Conservation (phyloP, 2,797 vertebrate species). For the Sebastes goodei region DNA sequence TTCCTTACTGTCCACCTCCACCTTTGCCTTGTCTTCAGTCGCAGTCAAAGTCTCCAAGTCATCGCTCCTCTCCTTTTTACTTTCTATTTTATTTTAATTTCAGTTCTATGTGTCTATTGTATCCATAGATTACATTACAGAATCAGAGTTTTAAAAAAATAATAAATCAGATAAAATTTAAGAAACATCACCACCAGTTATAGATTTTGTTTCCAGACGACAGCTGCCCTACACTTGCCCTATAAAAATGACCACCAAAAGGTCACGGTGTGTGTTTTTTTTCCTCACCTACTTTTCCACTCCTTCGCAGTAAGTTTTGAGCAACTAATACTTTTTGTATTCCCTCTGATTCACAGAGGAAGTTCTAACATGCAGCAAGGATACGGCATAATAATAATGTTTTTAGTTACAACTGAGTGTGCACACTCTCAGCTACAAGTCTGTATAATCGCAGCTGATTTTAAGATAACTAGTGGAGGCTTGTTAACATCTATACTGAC, state of each 20-base stretch:
- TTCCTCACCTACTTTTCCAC: background rate
- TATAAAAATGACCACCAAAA: background rate
- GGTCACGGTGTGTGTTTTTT: no score
- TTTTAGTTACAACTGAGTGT: background rate
- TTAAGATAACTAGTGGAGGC: background rate
- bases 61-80: background rate
- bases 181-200: background rate
- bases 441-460: background rate
- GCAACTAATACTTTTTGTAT: background rate
- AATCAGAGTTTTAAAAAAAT: background rate
- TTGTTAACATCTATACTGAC: background rate
- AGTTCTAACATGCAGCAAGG: background rate
- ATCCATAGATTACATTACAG: background rate
- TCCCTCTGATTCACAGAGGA: background rate
- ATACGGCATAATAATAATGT: background rate
- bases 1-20: background rate
- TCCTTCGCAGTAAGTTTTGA: background rate
- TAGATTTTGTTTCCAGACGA: background rate
- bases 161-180: background rate
- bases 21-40: background rate
- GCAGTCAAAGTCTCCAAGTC: background rate
- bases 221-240: background rate
- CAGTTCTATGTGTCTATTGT: background rate
- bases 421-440: background rate
- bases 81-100: background rate